Percentiles rank a stretch among this genome's conserved stretches.
Conservation (phyloP, 2,888 invertebrate species). For the Cremastinae sp. region DNA sequence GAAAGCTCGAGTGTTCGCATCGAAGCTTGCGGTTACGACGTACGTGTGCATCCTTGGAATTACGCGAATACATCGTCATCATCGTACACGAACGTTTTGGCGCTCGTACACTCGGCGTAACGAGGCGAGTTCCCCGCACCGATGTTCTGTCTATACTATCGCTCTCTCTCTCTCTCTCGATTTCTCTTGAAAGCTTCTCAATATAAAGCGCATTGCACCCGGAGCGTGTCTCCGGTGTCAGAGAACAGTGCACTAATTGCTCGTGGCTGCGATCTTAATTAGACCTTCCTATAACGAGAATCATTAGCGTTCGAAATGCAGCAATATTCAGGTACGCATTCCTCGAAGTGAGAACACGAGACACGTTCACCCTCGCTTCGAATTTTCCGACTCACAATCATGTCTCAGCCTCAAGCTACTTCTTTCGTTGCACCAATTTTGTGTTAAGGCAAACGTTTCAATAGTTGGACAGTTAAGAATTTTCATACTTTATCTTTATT, state of each 20-base stretch:
- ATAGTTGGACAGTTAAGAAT: too few relatives aligned
- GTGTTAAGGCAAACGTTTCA: too few relatives aligned
- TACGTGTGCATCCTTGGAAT: slow-evolving; percentile 49
- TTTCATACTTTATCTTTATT: too few relatives aligned
- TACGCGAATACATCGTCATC: slow-evolving; percentile 36
- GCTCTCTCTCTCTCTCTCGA: background rate
- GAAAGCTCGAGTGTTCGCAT: slow-evolving; percentile 5
- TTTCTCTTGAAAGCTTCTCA: slow-evolving; percentile 24
- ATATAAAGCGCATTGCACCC: slow-evolving; percentile 1
- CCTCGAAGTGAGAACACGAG: background rate
- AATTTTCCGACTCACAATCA: too few relatives aligned
- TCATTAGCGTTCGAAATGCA: slow-evolving; percentile 34
- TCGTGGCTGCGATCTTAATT: slow-evolving; percentile 55
- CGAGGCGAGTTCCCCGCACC: background rate
- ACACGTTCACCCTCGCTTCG: background rate
- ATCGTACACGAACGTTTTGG: background rate
- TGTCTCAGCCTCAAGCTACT: too few relatives aligned
- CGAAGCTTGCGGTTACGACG: slow-evolving; percentile 40
- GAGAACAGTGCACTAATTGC: slow-evolving; percentile 48
- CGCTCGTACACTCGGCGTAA: too few relatives aligned
- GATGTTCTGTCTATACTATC: too few relatives aligned
- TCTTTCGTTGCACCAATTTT: too few relatives aligned
- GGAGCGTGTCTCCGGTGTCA: slow-evolving; percentile 1
- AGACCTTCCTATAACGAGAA: slow-evolving; percentile 38
- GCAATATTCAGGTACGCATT: slow-evolving; percentile 13